Percentiles rank a stretch among this genome's conserved stretches.
Conservation (phyloP, 2,113 vertebrate genomes). For the Argyrosomus japonicus region DNA sequence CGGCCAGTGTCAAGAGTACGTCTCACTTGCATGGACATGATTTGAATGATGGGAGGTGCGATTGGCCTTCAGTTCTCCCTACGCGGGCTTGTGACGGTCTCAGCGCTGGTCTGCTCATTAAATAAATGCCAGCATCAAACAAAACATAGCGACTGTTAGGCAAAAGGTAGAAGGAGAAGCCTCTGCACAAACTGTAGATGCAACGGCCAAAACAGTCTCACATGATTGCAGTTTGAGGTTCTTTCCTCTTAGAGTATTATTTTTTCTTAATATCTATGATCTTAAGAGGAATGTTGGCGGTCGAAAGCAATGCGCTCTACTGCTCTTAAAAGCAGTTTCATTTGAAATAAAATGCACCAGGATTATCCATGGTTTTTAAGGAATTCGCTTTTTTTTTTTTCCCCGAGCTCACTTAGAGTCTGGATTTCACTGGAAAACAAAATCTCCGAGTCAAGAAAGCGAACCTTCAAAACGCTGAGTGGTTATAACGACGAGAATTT, state of each 20-base stretch:
- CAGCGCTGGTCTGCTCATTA: conserved; percentile 67
- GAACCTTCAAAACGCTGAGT: not conserved
- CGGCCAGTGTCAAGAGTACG: conserved; percentile 74
- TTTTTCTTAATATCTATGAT: conserved; percentile 56
- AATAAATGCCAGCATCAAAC: conserved; percentile 55
- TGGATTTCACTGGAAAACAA: conserved; percentile 13
- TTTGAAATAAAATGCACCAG: conserved; percentile 51
- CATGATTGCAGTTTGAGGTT: conserved; percentile 34
- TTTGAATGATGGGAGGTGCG: conserved; percentile 75
- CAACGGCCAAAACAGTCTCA: not conserved
- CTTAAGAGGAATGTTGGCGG: conserved; percentile 51
- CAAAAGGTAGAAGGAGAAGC: conserved; percentile 13
- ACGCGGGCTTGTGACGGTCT: conserved; percentile 58
- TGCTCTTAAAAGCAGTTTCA: conserved; percentile 47
- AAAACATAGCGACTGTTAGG: conserved; percentile 36
- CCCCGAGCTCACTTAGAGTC: conserved; percentile 12
- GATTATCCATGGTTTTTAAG: conserved; percentile 63
- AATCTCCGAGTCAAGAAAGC: not conserved
- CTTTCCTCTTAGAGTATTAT: conserved; percentile 36
- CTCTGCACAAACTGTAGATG: conserved; percentile 11
- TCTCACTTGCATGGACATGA: conserved; percentile 76
- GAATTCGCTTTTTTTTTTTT: conserved; percentile 19
- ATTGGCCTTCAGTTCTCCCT: conserved; percentile 68
- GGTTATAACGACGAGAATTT: conserved; percentile 1
- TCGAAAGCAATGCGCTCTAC: conserved; percentile 37